Evolutionary conservation across 1,140 invertebrate genomes (phyloP), one percentile per base, ranked within the genome.

Genomic region (Sminthurides bifidus): DNA sequence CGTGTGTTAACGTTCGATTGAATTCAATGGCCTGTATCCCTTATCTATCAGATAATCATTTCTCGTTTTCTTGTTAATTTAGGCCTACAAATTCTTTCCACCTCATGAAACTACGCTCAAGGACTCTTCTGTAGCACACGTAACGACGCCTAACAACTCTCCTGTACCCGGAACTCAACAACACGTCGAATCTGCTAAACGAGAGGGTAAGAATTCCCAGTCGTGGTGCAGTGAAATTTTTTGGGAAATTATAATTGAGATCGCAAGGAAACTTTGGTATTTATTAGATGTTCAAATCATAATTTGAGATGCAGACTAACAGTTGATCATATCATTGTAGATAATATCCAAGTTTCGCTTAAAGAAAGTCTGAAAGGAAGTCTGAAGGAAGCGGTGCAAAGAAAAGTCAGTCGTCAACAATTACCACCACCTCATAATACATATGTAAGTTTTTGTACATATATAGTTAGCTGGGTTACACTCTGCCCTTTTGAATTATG

Each of bases 361-460:
- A 29, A 57, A 24, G n/a, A n/a, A n/a, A n/a, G n/a, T n/a, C n/a
- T n/a, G n/a, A n/a, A n/a, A n/a, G n/a, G n/a, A n/a, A n/a, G n/a
- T n/a, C n/a, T n/a, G n/a, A n/a, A n/a, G n/a, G 37, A 60, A 49
- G 61, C 61, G n/a, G 61, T 58, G 10, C 51, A 54, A 54, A 41
- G 61, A 31, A 63, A 63, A 54, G 38, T 53, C 17, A 35, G 30
- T 14, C 37, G 45, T 35, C 27, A 50, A 35, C 19, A 26, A 8
- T 21, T 26, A 29, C 17, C 10, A 35, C 54, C 38, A 21, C 35
- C 54, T 38, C 61, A 63, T n/a, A 59, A 63, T 51, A 63, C 46
- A 23, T 63, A 63, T 56, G 60, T 63, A 57, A 59, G 44, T 56
- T 38, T 38, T 19, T 37, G 5, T 30, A 1, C 8, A 10, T 35